Percentiles rank a stretch among this genome's conserved stretches.
These are phyloP conservation scores for Notothenia coriiceps DNA, from an alignment of 2,113 vertebrate species.

Conservation along the genomic window DNA sequence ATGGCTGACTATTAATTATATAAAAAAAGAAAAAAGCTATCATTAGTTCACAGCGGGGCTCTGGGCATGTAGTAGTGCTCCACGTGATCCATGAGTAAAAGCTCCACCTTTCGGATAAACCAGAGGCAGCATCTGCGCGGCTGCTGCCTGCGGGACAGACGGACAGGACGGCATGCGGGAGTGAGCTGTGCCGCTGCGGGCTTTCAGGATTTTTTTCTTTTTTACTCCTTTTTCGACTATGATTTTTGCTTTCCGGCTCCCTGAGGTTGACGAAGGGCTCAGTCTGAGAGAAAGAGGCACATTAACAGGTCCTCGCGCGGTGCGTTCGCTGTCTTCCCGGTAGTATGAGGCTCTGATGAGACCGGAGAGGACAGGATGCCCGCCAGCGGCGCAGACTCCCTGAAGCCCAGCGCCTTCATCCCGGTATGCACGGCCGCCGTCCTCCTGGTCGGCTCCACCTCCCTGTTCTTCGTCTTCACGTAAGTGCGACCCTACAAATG, in stretches of 20 bases:
- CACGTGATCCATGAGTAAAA: conserved; percentile 62
- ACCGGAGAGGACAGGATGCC: conserved; percentile 92
- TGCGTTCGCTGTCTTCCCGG: not conserved
- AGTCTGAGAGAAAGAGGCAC: not conserved
- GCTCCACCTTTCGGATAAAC: conserved; percentile 73
- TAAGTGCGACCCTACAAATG: conserved; percentile 80
- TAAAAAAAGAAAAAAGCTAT: not conserved
- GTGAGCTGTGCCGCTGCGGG: conserved; percentile 14
- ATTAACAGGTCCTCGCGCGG: not conserved
- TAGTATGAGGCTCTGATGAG: conserved; percentile 76
- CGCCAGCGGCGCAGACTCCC: conserved; percentile 90
- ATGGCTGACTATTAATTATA: not conserved
- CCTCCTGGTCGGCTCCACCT: conserved; percentile 92
- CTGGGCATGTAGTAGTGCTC: conserved; percentile 11
- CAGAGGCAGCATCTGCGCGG: conserved; percentile 55
- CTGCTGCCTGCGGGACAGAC: conserved; percentile 51
- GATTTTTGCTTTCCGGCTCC: not conserved
- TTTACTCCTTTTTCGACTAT: conserved; percentile 21
- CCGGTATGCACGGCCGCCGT: conserved; percentile 93
- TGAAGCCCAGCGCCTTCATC: conserved; percentile 93
- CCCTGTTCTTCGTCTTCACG: conserved; percentile 98
- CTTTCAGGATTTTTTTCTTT: not conserved
- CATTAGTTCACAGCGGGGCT: conserved; percentile 2
- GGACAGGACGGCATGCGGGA: conserved; percentile 39
- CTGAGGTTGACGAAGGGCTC: conserved; percentile 18